Base-by-base conservation (phyloP, 2,888 invertebrate genomes). In the Theretra japonica region DNA sequence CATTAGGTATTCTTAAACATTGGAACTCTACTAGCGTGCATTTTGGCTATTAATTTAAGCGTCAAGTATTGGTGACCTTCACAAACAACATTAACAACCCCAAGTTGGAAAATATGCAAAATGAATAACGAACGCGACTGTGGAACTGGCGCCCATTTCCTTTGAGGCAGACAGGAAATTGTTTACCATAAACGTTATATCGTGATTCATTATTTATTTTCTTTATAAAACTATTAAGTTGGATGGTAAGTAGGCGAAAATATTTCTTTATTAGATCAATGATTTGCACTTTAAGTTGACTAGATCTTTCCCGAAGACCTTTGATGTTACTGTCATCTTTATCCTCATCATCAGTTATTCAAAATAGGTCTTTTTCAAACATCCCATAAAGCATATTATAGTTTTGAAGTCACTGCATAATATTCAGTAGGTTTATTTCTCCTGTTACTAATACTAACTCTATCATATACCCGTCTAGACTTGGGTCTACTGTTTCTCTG, bases 321-420 rank as follows among this genome's bases (percentile, higher is more conserved):
- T 41, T 41, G 15, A 11, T 15, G 3, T 3, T 41, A 8, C 41
- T 41, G 11, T 41, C 41, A 15, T 2, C 11, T 11, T 11, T 41
- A 41, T 11, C 41, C 3, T 41, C 11, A 41, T 11, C 41, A 41
- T 41, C 41, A 15, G 41, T 11, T 41, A 11, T 41, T 41, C 11
- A 15, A 41, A 41, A 41, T 41, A 15, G 2, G 15, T 41, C 1
- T 15, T 41, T 15, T 11, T 21, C 21, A 21, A 8, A 57, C 11
- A 21, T 41, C 33, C 8, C 33, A 1, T 62, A 33, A 33, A 21
- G 21, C 33, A 33, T 62, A 33, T 60, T 60, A n/a, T 8, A n/a
- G 33, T 33, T 62, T 62, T 41, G 41, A 21, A 41, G 33, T 62
- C 62, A 62, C 33, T 62, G 60, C 60, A 30, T 62, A 33, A 33